Base-by-base conservation (phyloP, 2,797 vertebrate species). In the Poeciliopsis infans region DNA sequence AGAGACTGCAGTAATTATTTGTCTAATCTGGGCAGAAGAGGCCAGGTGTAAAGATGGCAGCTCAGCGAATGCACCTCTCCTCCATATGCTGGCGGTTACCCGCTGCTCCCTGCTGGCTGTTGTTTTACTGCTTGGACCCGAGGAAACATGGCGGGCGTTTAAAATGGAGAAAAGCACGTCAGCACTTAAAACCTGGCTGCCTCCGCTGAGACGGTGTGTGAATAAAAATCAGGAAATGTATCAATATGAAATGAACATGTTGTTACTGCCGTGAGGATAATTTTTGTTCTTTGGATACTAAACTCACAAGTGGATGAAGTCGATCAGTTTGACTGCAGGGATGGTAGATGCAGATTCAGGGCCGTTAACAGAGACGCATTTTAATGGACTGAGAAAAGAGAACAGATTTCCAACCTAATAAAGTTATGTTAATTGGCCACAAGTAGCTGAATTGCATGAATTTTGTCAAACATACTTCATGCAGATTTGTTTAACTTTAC, bases 11-110 rank as follows among this genome's bases (percentile, higher is more conserved):
- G 90, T 91, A 91, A 93, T 91, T 91, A 89, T 79, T 83, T 85
- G 86, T 76, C 82, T 92, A 91, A 91, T 92, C 86, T 86, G 77
- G 59, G 79, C 72, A 64, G 85, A 73, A 90, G 85, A 85, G 89
- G 86, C 87, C 84, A 90, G 88, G 91, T 86, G 80, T 91, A 91
- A 92, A 89, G 89, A 94, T 89, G 87, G 86, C 85, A 83, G 75
- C 88, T 77, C 55, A 7, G 77, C 77, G 82, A 88, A 86, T 73
- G 55, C 82, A 83, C 78, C 85, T 87, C 80, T 83, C 77, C 80
- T 83, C 81, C 45, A 33, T 80, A 82, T 33, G 55, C 81, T 90
- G 91, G 90, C 88, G 81, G 87, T 81, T 72, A 80, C 85, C 85
- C 61, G 79, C 86, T 78, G 80, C 79, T 82, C 78, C 70, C 72